These are phyloP conservation scores for Caenorhabditis virilis DNA, from an alignment of 2,888 invertebrate genomes.

Conservation along the genomic window DNA sequence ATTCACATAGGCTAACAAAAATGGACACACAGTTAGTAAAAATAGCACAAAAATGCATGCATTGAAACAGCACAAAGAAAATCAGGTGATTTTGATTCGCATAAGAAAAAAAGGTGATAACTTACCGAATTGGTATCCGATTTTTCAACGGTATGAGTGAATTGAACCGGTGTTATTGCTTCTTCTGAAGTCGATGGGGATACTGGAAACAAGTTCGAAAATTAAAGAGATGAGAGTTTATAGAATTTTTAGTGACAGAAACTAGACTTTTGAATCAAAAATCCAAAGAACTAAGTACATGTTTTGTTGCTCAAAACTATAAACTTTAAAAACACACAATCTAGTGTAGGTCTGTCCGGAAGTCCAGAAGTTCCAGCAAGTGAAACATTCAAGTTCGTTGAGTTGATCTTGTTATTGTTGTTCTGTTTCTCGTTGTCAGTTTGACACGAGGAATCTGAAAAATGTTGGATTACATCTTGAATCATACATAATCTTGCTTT, in stretches of 20 bases:
- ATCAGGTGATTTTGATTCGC: neutral
- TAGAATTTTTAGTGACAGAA: neutral
- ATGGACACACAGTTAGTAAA: neutral
- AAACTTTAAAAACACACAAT: neutral
- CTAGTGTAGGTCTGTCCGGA: no score
- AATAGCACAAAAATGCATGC: slow-evolving; percentile 3
- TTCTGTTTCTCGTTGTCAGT: slow-evolving; percentile 3
- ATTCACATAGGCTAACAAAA: neutral
- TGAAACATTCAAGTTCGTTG: slow-evolving; percentile 26
- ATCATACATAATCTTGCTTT: neutral
- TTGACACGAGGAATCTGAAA: neutral
- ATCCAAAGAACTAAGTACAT: neutral
- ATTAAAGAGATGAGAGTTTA: neutral
- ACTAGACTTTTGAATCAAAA: neutral
- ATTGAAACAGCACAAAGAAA: neutral
- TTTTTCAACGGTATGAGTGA: slow-evolving; percentile 14
- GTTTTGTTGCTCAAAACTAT: neutral
- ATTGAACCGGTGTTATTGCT: neutral
- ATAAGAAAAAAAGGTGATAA: slow-evolving; percentile 1
- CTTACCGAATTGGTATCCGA: slow-evolving; percentile 28
- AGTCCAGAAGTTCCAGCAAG: slow-evolving; percentile 2
- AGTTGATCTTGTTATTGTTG: slow-evolving; percentile 23
- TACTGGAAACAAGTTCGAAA: neutral
- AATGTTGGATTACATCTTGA: neutral
- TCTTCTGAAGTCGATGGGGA: slow-evolving; percentile 6